phyloP scores from a whole-genome alignment of 2,888 invertebrate genomes.

The Drosophila infuscata region DNA sequence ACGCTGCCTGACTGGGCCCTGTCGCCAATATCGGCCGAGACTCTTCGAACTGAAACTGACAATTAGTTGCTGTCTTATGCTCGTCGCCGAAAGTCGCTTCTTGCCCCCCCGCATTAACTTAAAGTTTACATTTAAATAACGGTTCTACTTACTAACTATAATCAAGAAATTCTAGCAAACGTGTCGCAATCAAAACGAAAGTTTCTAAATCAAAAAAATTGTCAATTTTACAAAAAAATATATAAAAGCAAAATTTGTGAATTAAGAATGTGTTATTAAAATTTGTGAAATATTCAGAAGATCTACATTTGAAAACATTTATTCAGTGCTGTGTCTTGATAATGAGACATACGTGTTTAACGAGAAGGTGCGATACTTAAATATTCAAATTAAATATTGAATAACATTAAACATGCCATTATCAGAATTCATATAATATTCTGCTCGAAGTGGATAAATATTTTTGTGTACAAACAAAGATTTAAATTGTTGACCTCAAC shows the following conservation, averaged over 20 bases:
- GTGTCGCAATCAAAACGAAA: slow-evolving; percentile 15
- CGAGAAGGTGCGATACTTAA: slow-evolving; percentile 34
- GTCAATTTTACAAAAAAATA: neutral
- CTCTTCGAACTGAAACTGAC: slow-evolving; percentile 77
- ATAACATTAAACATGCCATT: neutral
- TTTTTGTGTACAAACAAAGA: neutral
- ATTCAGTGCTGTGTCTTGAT: slow-evolving; percentile 30
- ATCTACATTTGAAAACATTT: slow-evolving; percentile 1
- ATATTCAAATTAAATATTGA: neutral
- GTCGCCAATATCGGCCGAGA: slow-evolving; percentile 75
- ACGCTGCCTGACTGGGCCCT: slow-evolving; percentile 46
- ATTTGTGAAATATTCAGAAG: slow-evolving; percentile 8
- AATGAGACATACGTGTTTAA: slow-evolving; percentile 33
- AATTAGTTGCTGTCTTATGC: slow-evolving; percentile 84
- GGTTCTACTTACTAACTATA: slow-evolving; percentile 13
- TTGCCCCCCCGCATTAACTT: slow-evolving; percentile 61
- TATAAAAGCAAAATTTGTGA: neutral
- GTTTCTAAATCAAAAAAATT: neutral
- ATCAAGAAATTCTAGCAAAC: slow-evolving; percentile 13
- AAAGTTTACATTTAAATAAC: slow-evolving; percentile 21
- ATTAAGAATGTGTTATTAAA: slow-evolving; percentile 1
- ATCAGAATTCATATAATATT: neutral
- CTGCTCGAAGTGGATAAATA: neutral
- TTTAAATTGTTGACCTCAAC: neutral
- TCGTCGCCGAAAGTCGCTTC: slow-evolving; percentile 84